Conservation (phyloP, 2,113 vertebrate genomes). For the Paedocypris sp. region DNA sequence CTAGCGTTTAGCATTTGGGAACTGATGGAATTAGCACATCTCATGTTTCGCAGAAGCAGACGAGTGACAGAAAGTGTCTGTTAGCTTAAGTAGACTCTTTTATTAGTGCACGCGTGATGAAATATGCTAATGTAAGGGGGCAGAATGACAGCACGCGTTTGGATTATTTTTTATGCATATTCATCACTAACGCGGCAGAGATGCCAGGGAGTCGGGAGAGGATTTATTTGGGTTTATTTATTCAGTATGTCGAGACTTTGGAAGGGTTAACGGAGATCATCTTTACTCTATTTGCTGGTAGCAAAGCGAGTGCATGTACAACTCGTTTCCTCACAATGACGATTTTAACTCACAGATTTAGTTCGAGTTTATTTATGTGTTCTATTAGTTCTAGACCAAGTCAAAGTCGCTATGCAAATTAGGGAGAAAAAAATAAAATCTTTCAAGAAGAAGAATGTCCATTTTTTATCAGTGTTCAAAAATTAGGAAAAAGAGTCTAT, state of each 20-base stretch:
- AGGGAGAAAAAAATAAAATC: no score
- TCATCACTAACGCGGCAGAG: background rate
- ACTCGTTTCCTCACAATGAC: background rate
- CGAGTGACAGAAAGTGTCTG: conserved; percentile 1
- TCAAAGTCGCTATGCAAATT: no score
- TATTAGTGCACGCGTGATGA: conserved; percentile 17
- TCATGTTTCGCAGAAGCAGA: conserved; percentile 7
- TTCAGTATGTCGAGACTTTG: background rate
- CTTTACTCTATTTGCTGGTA: background rate
- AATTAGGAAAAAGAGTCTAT: no score
- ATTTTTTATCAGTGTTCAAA: no score
- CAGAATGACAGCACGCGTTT: conserved; percentile 17
- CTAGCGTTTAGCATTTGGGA: conserved; percentile 2
- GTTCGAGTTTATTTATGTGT: no score
- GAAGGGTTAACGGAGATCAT: background rate
- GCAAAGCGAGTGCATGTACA: background rate
- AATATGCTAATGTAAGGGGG: conserved; percentile 7
- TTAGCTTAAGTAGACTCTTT: conserved; percentile 15
- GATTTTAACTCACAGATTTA: no score
- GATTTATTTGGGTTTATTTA: conserved; percentile 19
- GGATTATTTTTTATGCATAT: conserved; percentile 14
- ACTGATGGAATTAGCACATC: conserved; percentile 11
- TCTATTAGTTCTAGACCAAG: no score
- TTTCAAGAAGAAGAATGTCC: no score
- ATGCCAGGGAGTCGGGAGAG: background rate